Percentiles rank a stretch among this genome's conserved stretches.
Conservation (phyloP, 2,113 vertebrate species). For the Henicopernis longicauda region DNA sequence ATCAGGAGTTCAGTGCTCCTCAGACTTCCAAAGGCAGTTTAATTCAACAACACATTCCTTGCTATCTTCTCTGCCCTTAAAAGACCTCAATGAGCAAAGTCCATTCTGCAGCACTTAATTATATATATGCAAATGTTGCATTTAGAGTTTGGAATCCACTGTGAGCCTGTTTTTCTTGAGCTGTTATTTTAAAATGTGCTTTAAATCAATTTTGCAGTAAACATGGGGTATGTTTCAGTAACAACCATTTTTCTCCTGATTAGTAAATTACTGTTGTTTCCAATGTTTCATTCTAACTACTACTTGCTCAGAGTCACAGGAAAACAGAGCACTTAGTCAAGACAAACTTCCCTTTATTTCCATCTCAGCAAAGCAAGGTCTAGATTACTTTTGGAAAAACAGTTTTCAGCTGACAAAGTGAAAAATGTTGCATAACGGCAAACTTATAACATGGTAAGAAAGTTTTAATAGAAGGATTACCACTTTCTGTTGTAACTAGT, state of each 20-base stretch:
- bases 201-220: constrained; percentile 48
- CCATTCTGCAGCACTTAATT: neutral
- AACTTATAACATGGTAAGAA: constrained; percentile 33
- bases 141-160: constrained; percentile 17
- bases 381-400: constrained; percentile 51
- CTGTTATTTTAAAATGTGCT: neutral
- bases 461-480: constrained; percentile 63
- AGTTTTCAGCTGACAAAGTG: constrained; percentile 65
- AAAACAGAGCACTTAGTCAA: constrained; percentile 58
- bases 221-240: constrained; percentile 20
- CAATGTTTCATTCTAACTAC: constrained; percentile 43
- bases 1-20: neutral
- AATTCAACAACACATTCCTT: neutral
- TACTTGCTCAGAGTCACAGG: constrained; percentile 14
- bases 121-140: constrained; percentile 22
- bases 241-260: constrained; percentile 45
- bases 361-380: constrained; percentile 39
- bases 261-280: constrained; percentile 60
- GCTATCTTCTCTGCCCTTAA: neutral
- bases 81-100: neutral
- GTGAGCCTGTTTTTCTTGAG: neutral
- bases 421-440: constrained; percentile 56
- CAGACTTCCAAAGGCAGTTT: neutral
- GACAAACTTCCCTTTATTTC: constrained; percentile 56
- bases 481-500: constrained; percentile 53